These are phyloP conservation scores for Pteropus rufus DNA, from an alignment of 2,797 vertebrate species.

Conservation along the genomic window DNA sequence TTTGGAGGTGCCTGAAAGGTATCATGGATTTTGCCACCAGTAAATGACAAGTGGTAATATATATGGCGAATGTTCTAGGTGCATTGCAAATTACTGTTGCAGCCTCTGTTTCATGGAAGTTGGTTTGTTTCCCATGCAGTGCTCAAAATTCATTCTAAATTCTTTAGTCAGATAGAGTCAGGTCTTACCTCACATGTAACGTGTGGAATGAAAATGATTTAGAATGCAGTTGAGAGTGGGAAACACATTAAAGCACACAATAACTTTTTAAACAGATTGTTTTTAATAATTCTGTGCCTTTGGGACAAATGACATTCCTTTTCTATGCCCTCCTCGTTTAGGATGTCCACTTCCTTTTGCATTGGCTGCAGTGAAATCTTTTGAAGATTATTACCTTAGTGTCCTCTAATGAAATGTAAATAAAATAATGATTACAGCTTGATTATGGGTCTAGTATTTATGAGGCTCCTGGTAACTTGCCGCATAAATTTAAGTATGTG, in stretches of 20 bases:
- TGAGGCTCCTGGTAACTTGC: constrained; percentile 45
- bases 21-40: constrained; percentile 12
- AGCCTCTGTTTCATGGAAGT: constrained; percentile 30
- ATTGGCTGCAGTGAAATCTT: constrained; percentile 47
- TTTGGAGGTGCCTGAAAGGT: constrained; percentile 28
- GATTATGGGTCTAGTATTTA: constrained; percentile 61
- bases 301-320: constrained; percentile 10
- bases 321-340: background rate
- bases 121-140: background rate
- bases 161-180: background rate
- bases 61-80: background rate
- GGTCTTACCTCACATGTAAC: background rate
- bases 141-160: constrained; percentile 19
- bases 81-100: background rate
- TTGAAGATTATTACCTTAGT: constrained; percentile 54
- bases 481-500: constrained; percentile 62
- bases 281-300: constrained; percentile 60
- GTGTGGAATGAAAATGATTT: constrained; percentile 33
- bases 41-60: constrained; percentile 31
- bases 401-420: constrained; percentile 60
- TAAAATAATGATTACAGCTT: constrained; percentile 70
- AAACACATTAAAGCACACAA: background rate
- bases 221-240: background rate
- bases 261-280: constrained; percentile 62
- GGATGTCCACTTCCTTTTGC: constrained; percentile 29